Evolutionary conservation across 2,797 vertebrate genomes (phyloP), one percentile per base, ranked within the genome.

Genomic region (Alcedo quadribrachys): DNA sequence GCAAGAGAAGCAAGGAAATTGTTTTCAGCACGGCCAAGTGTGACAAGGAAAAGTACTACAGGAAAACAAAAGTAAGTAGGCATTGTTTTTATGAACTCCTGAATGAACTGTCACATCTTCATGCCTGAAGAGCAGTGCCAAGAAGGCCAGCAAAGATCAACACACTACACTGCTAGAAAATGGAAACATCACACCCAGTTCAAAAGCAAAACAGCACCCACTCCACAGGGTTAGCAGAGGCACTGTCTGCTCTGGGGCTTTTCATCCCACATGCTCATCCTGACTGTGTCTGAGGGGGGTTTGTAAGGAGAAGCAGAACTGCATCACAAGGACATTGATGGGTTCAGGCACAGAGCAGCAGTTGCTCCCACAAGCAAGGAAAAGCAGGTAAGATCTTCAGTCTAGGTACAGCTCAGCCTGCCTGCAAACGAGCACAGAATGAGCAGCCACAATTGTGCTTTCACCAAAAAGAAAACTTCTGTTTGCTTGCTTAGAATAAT

Each of bases 1-100:
- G 74, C 48, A 74, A 79, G 60, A 77, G 75, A 37, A 84, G 51
- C 18, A 93, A 91, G 92, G 53, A 85, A 94, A 91, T 85, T 82
- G 81, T 71, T 89, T 95, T 81, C 60, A 94, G 33, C 5, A 3
- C 62, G 89, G 69, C 50, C 67, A 95, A 89, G 66, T 69, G 58
- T 76, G 87, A 89, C 92, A 85, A 81, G 79, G 87, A 85, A 79
- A 61, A 76, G 51, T 62, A 32, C 5, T 43, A 28, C 68, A 76
- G n/a, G 17, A 77, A 22, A 91, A 67, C 14, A 57, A 42, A 87
- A 62, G 28, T 37, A 66, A 4, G 27, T 8, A 89, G 51, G 35
- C 12, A 40, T 4, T 35, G 17, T 8, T 40, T 80, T 85, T 65
- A 58, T 67, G 37, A 67, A 43, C 33, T 48, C 58, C 4, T 28